Percentiles rank a stretch among this genome's conserved stretches.
These are phyloP conservation scores for Julus scandinavius DNA, from an alignment of 2,888 invertebrate species.

Conservation along the genomic window DNA sequence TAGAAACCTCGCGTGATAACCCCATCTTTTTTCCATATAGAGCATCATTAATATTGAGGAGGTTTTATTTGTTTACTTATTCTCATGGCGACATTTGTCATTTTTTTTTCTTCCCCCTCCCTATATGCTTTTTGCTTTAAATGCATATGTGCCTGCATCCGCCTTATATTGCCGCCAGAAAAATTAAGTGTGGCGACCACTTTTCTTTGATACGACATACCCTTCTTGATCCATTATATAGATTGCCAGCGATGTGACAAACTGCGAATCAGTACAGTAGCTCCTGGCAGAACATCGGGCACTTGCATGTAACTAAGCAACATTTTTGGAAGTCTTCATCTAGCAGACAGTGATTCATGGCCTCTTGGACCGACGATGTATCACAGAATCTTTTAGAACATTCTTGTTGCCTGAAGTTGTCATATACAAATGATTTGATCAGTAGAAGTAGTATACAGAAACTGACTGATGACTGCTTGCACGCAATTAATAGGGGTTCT, in stretches of 20 bases:
- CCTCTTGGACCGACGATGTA: neutral
- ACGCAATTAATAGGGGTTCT: no score
- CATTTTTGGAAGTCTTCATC: neutral
- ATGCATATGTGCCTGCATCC: neutral
- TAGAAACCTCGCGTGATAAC: neutral
- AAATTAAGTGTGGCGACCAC: neutral
- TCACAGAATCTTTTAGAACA: neutral
- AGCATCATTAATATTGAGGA: conserved; percentile 20
- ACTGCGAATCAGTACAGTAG: neutral
- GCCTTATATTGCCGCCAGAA: neutral
- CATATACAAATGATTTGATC: neutral
- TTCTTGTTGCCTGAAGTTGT: neutral
- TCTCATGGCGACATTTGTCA: neutral
- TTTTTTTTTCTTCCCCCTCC: neutral
- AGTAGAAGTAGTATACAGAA: no score
- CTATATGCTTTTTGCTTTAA: neutral
- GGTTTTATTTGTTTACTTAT: conserved; percentile 9
- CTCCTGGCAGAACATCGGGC: neutral
- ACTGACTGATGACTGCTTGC: no score
- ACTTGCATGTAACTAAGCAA: no score
- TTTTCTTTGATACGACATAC: conserved; percentile 1
- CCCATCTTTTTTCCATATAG: neutral
- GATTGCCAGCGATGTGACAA: conserved; percentile 33
- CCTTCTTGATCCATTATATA: conserved; percentile 12
- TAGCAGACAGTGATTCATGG: neutral